Evolutionary conservation across 1,140 invertebrate species (phyloP).

Genomic region (Apis laboriosa): DNA sequence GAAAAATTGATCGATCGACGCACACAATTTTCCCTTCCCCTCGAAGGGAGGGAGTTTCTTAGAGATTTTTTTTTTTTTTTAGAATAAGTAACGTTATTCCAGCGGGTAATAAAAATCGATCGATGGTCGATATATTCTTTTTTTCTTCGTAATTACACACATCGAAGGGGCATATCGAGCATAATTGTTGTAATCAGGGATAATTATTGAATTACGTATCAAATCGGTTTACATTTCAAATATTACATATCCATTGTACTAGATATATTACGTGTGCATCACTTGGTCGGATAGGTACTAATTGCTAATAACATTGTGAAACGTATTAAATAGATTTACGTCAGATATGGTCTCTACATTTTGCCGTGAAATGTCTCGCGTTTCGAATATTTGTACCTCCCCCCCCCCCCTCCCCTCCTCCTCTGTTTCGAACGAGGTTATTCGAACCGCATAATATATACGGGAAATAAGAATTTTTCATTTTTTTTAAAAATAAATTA

Average conservation of each 20-base stretch:
- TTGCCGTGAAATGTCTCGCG: not conserved
- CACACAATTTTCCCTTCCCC: too few relatives aligned
- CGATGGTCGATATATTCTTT: too few relatives aligned
- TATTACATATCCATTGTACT: not conserved
- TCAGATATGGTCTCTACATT: not conserved
- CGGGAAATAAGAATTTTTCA: too few relatives aligned
- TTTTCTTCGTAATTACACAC: too few relatives aligned
- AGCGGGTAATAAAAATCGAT: too few relatives aligned
- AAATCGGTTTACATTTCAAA: not conserved
- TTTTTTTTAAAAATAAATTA: too few relatives aligned
- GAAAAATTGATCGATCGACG: too few relatives aligned
- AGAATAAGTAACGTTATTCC: too few relatives aligned
- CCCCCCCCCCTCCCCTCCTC: too few relatives aligned
- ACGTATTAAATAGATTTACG: not conserved
- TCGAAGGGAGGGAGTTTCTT: too few relatives aligned
- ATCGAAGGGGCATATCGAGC: not conserved
- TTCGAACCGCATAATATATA: rapidly evolving
- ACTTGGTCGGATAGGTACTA: not conserved
- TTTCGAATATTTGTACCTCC: not conserved
- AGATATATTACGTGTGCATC: not conserved
- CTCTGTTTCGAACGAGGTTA: not conserved
- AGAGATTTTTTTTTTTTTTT: too few relatives aligned
- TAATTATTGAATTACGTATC: not conserved
- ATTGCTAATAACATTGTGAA: not conserved
- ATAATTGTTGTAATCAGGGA: not conserved